Evolutionary conservation across 2,113 vertebrate genomes (phyloP), one percentile per base, ranked within the genome.

Genomic region (Lucifuga dentata): DNA sequence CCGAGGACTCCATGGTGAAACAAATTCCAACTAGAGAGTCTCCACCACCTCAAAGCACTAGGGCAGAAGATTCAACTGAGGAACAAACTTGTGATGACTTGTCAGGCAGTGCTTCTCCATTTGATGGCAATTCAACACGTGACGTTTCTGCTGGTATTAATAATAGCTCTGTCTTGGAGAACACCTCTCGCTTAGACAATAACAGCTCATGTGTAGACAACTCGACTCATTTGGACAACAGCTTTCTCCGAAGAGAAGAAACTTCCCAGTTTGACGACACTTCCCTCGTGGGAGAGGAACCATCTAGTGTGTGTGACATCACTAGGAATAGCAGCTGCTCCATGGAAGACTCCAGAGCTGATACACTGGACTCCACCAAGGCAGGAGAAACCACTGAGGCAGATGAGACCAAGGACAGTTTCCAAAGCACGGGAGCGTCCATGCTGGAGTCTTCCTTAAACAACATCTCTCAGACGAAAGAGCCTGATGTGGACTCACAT

Each of bases 391-490:
- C 41, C 4, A 86, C 84, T 46, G 78, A 60, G 62, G 58, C 58
- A 11, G 81, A 82, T 2, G 76, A 78, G 32, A 86, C 73, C 12
- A 38, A 69, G 46, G 81, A 71, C 59, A 68, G 78, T 41, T 65
- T 48, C 12, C 57, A 80, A 9, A 48, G 71, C 41, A 70, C 63
- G 1, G 73, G 43, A 19, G 86, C 65, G 13, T 90, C 90, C 8
- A 65, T 53, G 40, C 61, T 84, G 58, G 80, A 83, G 24, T 87
- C 89, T 49, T 89, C 90, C 20, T 51, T 87, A 5, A 87, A 81
- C 58, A 67, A 61, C 70, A 71, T 40, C 36, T 84, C 84, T 60
- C 87, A 80, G 45, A 56, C 62, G 13, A 77, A 86, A 40, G 71
- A 69, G 3, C 66, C 78, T 32, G 39, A 51, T 44, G 63, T 63